phyloP scores from a whole-genome alignment of 2,888 invertebrate genomes.

The Lobophora halterata region DNA sequence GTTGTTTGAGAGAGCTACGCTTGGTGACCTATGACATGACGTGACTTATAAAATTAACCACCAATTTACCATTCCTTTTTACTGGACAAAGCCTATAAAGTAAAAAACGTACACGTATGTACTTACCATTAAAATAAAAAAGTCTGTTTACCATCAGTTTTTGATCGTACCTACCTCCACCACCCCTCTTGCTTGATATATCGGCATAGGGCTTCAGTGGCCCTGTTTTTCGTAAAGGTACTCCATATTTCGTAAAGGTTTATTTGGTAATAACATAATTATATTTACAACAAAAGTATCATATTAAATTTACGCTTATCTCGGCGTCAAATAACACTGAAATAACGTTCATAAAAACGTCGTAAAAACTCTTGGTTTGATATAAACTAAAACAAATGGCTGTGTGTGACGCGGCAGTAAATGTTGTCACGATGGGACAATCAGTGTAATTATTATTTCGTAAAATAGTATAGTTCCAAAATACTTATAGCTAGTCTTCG shows the following conservation, averaged over 20 bases:
- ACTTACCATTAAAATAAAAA: too few relatives aligned
- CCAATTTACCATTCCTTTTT: background rate
- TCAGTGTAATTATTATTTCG: slow-evolving; percentile 22
- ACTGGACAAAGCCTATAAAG: too few relatives aligned
- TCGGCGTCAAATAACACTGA: slow-evolving; percentile 23
- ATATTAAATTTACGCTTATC: slow-evolving; percentile 26
- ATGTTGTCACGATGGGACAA: slow-evolving; percentile 23
- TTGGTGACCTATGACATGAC: slow-evolving; percentile 5
- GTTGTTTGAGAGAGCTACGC: slow-evolving; percentile 6
- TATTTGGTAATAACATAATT: slow-evolving; percentile 6
- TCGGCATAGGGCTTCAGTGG: too few relatives aligned
- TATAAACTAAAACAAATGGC: slow-evolving; percentile 28
- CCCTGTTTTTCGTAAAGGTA: too few relatives aligned
- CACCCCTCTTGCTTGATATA: too few relatives aligned
- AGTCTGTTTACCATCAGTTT: too few relatives aligned
- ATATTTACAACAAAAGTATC: slow-evolving; percentile 14
- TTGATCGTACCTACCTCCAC: too few relatives aligned
- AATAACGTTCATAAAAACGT: slow-evolving; percentile 27
- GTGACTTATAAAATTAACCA: slow-evolving; percentile 8
- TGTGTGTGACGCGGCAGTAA: slow-evolving; percentile 19
- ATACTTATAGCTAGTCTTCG: too few relatives aligned
- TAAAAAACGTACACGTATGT: too few relatives aligned
- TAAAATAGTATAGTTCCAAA: too few relatives aligned
- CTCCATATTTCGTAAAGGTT: background rate
- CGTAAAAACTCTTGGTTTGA: slow-evolving; percentile 23